A percentile compares a stretch with the other conserved stretches of the same genome.
Conservation (phyloP, 2,797 vertebrate species). For the Tauraco hartlaubi region DNA sequence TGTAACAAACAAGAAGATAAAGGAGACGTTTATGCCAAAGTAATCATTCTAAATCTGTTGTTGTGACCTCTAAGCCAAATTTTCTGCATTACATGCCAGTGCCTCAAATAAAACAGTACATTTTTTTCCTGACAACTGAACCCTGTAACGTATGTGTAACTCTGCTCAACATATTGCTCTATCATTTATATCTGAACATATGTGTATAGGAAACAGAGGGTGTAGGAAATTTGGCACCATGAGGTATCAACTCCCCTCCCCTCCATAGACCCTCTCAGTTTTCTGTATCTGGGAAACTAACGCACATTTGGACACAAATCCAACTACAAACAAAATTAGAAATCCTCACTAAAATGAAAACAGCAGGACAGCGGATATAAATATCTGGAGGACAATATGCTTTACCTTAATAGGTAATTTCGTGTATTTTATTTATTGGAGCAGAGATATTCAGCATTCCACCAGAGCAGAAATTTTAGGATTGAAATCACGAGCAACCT, state of each 20-base stretch:
- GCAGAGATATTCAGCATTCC: neutral
- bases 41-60: constrained; percentile 51
- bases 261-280: neutral
- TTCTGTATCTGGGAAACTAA: neutral
- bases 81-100: constrained; percentile 35
- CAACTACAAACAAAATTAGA: constrained; percentile 11
- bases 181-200: neutral
- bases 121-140: constrained; percentile 16
- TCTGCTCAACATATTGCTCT: neutral
- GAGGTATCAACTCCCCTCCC: neutral
- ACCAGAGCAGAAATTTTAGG: neutral
- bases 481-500: neutral
- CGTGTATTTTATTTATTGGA: constrained; percentile 26
- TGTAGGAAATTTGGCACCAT: neutral
- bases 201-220: neutral
- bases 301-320: neutral
- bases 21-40: constrained; percentile 39
- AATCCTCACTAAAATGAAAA: constrained; percentile 34
- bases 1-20: constrained; percentile 65
- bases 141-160: neutral
- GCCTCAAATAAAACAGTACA: constrained; percentile 9
- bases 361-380: constrained; percentile 44
- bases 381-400: constrained; percentile 28
- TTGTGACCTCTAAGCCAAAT: constrained; percentile 57
- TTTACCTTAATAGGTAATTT: constrained; percentile 63